Conservation (phyloP, 2,797 vertebrate genomes). For the Sphenopsis melanotis region DNA sequence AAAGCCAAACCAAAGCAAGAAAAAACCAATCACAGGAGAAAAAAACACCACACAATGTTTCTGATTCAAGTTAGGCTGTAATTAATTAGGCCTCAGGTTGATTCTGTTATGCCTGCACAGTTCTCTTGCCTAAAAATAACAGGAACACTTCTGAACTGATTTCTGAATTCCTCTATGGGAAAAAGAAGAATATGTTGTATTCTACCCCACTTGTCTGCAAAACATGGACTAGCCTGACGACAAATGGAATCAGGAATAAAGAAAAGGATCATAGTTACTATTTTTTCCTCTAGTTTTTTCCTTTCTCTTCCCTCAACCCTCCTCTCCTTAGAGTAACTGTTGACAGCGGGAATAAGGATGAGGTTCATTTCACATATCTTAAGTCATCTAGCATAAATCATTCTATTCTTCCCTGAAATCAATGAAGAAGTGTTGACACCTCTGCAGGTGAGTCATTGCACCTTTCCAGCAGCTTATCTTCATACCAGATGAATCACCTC, state of each 20-base stretch:
- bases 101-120: rapidly evolving
- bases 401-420: background rate
- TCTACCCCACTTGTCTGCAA: background rate
- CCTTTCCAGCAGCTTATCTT: background rate
- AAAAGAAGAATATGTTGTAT: background rate
- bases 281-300: background rate
- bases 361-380: background rate
- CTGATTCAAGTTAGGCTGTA: background rate
- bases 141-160: background rate
- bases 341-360: background rate
- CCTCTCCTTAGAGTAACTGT: background rate
- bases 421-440: background rate
- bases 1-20: background rate
- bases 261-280: background rate
- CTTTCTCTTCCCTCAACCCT: background rate
- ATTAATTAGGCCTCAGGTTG: background rate
- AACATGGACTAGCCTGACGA: background rate
- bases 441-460: background rate
- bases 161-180: background rate
- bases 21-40: background rate
- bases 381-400: background rate
- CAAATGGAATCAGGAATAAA: background rate
- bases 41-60: rapidly evolving
- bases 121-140: background rate
- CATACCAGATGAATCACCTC: background rate